These are phyloP conservation scores for Dermatemys mawii DNA, from an alignment of 2,113 vertebrate genomes.

Conservation along the genomic window DNA sequence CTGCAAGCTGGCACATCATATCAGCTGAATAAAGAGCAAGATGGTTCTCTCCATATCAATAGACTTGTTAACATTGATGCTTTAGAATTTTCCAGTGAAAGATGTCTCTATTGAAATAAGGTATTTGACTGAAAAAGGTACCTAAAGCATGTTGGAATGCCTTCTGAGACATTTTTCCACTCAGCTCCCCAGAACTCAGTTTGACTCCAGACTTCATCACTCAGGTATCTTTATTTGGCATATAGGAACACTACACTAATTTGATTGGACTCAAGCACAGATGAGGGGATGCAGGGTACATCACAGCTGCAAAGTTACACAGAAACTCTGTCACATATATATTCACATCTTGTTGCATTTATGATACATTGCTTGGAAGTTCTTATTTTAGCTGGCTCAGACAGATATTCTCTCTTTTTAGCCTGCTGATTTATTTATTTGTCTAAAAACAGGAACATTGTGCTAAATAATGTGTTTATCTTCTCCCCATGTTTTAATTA, in stretches of 20 bases:
- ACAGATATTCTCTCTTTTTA: neutral
- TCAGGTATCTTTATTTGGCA: neutral
- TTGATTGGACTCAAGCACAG: neutral
- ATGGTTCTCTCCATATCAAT: neutral
- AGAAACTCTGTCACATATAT: no score
- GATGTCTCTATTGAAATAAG: neutral
- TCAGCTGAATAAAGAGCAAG: neutral
- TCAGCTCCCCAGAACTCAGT: neutral
- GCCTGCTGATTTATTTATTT: neutral
- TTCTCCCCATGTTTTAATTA: neutral
- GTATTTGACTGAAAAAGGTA: neutral
- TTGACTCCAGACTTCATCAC: neutral
- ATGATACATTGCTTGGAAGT: neutral
- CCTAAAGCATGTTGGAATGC: neutral
- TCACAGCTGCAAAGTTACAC: neutral
- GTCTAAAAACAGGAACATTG: no score
- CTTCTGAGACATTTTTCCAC: neutral
- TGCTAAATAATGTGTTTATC: no score
- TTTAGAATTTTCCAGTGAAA: neutral
- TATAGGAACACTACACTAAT: neutral
- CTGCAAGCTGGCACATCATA: neutral
- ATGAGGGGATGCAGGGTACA: neutral
- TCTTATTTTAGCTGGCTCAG: neutral
- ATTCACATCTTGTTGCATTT: no score
- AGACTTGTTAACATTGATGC: neutral